Evolutionary conservation across 2,797 vertebrate genomes (phyloP), one percentile per base, ranked within the genome.

Genomic region (Podargus strigoides): DNA sequence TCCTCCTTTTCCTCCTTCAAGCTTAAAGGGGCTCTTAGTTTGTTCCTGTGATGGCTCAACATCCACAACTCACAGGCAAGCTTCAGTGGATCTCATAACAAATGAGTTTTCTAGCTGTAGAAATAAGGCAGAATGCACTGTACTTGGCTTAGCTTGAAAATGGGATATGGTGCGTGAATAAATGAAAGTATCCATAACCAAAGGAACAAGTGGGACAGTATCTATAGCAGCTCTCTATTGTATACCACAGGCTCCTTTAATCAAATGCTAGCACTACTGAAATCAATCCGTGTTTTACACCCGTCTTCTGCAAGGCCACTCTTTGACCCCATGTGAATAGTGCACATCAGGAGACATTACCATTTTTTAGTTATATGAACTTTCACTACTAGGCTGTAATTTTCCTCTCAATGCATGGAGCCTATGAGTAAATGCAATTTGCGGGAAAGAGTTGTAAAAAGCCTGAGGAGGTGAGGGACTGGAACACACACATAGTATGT

Each of bases 391-490:
- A 91, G 73, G 41, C 73, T 94, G 67, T 60, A 60, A 70, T 94
- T 96, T 90, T 90, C 82, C 21, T 70, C n/a, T 87, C 67, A 63
- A 9, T 58, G 62, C 70, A 76, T 79, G 34, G 2, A 94, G 39
- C 73, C 67, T 78, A 20, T 52, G 42, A 90, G 56, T 60, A 91
- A 90, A 88, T 1, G 47, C 42, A 77, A 24, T 88, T 94, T 91
- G 24, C 70, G 90, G 59, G 85, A 74, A 96, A 91, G 63, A 93
- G 24, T 15, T 90, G 27, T 50, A 63, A 85, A 85, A 92, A 94
- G 20, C 52, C 55, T 44, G 63, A 84, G 79, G 63, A 91, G 59
- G 20, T 85, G 17, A 77, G 74, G 74, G 42, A 66, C 59, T 87
- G 63, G 55, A 94, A 90, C 77, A 60, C 63, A 87, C 24, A 78